phyloP scores from a whole-genome alignment of 2,797 vertebrate genomes.

The Sarcophilus harrisii region DNA sequence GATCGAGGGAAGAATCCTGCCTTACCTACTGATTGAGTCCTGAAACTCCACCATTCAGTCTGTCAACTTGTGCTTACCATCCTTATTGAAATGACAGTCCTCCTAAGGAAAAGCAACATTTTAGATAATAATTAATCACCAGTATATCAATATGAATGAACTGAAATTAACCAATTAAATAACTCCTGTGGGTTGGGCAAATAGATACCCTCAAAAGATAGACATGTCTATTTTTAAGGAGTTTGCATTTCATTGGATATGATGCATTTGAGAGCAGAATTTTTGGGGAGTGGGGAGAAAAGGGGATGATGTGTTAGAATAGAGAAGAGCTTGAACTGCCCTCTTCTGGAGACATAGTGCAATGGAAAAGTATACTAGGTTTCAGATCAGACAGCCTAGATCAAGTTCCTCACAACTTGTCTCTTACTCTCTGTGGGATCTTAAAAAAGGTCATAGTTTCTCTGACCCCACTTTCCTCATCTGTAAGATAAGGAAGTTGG shows the following conservation, averaged over 20 bases:
- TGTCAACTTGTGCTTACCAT: constrained; percentile 26
- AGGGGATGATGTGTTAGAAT: background rate
- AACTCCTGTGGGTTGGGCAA: background rate
- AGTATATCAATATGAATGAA: background rate
- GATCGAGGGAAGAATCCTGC: constrained; percentile 22
- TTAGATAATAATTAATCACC: background rate
- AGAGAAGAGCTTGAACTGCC: background rate
- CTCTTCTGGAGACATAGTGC: background rate
- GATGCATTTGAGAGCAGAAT: background rate
- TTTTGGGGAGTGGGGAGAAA: too few species aligned
- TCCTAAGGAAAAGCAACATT: constrained; percentile 16
- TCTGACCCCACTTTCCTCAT: background rate
- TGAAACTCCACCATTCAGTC: background rate
- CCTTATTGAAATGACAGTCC: constrained; percentile 5
- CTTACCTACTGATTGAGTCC: constrained; percentile 32
- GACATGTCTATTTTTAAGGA: background rate
- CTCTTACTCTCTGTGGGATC: background rate
- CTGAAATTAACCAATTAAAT: background rate
- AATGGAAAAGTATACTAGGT: background rate
- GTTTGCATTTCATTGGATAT: background rate
- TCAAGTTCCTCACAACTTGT: background rate
- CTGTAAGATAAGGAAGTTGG: background rate
- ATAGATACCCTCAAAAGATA: background rate
- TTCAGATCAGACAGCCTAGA: background rate
- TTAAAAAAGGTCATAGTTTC: background rate